phyloP scores from a whole-genome alignment of 30 jellyfish, hydroid and myxozoan genomes.

The Turritopsis dohrnii region DNA sequence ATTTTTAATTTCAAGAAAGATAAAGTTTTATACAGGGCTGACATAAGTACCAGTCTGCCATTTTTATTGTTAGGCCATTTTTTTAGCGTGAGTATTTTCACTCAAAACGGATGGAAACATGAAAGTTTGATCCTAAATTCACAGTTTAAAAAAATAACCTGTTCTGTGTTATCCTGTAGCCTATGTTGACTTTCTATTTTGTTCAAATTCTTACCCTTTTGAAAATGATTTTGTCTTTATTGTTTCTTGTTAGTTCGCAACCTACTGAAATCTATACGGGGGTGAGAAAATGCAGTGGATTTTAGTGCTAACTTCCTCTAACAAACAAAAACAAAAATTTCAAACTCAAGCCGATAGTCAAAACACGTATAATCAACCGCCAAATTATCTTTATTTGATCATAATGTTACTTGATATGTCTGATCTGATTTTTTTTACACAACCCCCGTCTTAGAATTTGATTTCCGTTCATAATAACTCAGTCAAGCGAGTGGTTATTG shows the following conservation, averaged over 20 bases:
- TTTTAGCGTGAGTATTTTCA: too few relatives aligned
- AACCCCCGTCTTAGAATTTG: constrained; percentile 8
- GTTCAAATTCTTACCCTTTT: neutral
- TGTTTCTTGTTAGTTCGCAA: neutral
- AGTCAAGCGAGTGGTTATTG: constrained; percentile 9
- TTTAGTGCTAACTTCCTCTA: neutral
- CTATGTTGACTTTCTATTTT: neutral
- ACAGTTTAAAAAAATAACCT: neutral
- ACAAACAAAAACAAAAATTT: too few relatives aligned
- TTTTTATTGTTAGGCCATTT: neutral
- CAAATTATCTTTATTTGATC: neutral
- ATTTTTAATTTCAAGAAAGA: neutral
- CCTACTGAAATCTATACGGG: neutral
- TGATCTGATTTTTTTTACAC: neutral
- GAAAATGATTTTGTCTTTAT: neutral
- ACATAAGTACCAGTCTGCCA: neutral
- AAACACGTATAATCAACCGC: neutral
- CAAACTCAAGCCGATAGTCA: neutral
- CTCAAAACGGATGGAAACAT: neutral
- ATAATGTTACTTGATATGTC: neutral
- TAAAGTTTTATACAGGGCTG: too few relatives aligned
- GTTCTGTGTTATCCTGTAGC: neutral
- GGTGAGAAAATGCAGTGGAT: neutral
- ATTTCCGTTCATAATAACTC: constrained; percentile 2
- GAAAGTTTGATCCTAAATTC: neutral